These are phyloP conservation scores for Drosophila obscura DNA, from an alignment of 1,140 invertebrate species.

Conservation along the genomic window DNA sequence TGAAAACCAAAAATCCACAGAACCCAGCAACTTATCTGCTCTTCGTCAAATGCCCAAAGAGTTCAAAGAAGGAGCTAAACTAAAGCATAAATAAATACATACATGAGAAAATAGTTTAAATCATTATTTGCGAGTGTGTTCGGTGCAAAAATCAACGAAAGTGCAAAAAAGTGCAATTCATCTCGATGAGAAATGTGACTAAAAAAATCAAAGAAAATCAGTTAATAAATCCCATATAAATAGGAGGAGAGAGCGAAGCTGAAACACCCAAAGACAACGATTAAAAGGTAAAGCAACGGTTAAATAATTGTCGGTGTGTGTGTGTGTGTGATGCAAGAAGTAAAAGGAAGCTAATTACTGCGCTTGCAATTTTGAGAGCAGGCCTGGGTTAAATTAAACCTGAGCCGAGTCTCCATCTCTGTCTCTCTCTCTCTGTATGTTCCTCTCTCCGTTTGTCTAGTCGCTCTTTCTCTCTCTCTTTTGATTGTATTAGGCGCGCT, in stretches of 20 bases:
- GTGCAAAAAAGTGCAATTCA: slow-evolving; percentile 64
- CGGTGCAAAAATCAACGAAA: slow-evolving; percentile 30
- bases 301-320: not conserved
- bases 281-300: slow-evolving; percentile 41
- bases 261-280: slow-evolving; percentile 21
- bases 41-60: slow-evolving; percentile 21
- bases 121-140: slow-evolving; percentile 25
- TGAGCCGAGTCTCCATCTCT: not conserved
- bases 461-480: slow-evolving; percentile 7
- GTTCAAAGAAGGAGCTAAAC: slow-evolving; percentile 36
- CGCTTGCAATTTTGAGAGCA: slow-evolving; percentile 39
- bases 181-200: slow-evolving; percentile 76
- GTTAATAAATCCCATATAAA: slow-evolving; percentile 32
- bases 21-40: slow-evolving; percentile 21
- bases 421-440: slow-evolving; percentile 1
- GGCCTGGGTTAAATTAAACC: slow-evolving; percentile 20
- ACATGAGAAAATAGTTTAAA: not conserved
- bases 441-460: slow-evolving; percentile 7
- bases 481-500: slow-evolving; percentile 48
- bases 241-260: slow-evolving; percentile 22
- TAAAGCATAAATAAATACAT: slow-evolving; percentile 44
- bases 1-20: slow-evolving; percentile 13
- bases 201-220: slow-evolving; percentile 46
- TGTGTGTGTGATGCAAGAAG: slow-evolving; percentile 40
- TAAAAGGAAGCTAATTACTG: slow-evolving; percentile 47